A percentile compares a stretch with the other conserved stretches of the same genome.
These are phyloP conservation scores for Ctenopoma kingsleyae DNA, from an alignment of 2,797 vertebrate genomes.

Conservation along the genomic window DNA sequence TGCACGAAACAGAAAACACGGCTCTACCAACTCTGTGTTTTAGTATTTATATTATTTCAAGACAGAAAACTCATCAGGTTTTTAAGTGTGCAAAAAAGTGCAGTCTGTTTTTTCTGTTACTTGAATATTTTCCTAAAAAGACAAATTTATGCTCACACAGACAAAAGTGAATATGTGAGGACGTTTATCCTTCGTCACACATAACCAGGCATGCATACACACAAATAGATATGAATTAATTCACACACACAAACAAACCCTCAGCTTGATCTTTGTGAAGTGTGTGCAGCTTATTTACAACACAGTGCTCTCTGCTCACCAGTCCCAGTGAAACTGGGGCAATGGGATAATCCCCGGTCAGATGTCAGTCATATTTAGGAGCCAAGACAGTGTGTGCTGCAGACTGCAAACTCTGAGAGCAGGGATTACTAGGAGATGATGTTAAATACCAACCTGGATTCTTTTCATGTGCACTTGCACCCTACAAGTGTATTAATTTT, in stretches of 20 bases:
- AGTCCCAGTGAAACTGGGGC: slow-evolving; percentile 65
- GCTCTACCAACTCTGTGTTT: background rate
- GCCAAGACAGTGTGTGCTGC: slow-evolving; percentile 47
- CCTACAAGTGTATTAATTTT: slow-evolving; percentile 40
- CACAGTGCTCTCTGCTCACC: slow-evolving; percentile 24
- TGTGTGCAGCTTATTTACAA: slow-evolving; percentile 37
- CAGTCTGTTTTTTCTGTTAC: too few relatives aligned
- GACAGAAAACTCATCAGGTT: slow-evolving; percentile 10
- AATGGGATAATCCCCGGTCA: slow-evolving; percentile 70
- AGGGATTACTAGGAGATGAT: slow-evolving; percentile 48
- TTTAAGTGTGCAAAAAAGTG: slow-evolving; percentile 1
- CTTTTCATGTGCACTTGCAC: slow-evolving; percentile 28
- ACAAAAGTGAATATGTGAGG: slow-evolving; percentile 17
- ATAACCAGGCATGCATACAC: background rate
- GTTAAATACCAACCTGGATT: slow-evolving; percentile 45
- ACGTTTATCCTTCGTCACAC: slow-evolving; percentile 12
- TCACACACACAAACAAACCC: background rate
- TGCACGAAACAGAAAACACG: slow-evolving; percentile 18
- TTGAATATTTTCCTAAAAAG: background rate
- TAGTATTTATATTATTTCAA: slow-evolving; percentile 20
- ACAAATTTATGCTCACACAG: slow-evolving; percentile 36
- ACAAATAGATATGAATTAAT: slow-evolving; percentile 4
- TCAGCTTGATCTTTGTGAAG: slow-evolving; percentile 30
- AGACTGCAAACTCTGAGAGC: slow-evolving; percentile 43
- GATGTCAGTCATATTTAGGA: slow-evolving; percentile 67